A percentile compares a stretch with the other conserved stretches of the same genome.
Evolutionary conservation across 1,140 invertebrate species (phyloP).

Genomic region (Diprion similis): DNA sequence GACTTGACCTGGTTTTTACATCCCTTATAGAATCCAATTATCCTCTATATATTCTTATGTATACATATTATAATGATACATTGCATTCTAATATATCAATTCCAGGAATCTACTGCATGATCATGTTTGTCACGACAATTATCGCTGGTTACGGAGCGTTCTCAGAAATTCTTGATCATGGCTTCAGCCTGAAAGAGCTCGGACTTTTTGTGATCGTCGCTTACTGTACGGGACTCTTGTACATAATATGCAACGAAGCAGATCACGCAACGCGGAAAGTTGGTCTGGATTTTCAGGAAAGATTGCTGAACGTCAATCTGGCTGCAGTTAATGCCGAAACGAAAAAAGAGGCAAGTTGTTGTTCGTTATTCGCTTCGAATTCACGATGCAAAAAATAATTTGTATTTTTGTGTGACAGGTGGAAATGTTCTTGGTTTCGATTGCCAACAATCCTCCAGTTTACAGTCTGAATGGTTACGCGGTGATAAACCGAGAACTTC

Average conservation of each 20-base stretch:
- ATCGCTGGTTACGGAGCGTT: constrained; percentile 71
- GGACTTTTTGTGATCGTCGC: constrained; percentile 72
- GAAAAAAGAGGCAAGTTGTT: constrained; percentile 59
- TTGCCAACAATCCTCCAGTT: constrained; percentile 72
- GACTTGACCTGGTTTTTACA: no score
- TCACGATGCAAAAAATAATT: not conserved
- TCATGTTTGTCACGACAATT: constrained; percentile 74
- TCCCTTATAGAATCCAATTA: no score
- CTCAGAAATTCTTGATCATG: constrained; percentile 73
- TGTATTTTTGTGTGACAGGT: constrained; percentile 40
- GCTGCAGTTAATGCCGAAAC: constrained; percentile 67
- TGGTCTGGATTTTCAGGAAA: constrained; percentile 69
- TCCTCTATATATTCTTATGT: no score
- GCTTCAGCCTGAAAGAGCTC: constrained; percentile 72
- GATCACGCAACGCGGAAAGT: constrained; percentile 71
- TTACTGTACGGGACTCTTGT: constrained; percentile 72
- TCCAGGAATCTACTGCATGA: constrained; percentile 68
- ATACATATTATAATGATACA: no score
- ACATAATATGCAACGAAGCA: constrained; percentile 74
- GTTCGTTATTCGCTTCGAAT: not conserved
- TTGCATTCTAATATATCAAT: not conserved
- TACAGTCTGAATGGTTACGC: constrained; percentile 75
- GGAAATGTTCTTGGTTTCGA: constrained; percentile 75
- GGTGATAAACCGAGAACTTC: constrained; percentile 71
- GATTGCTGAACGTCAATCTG: constrained; percentile 70